Evolutionary conservation across 2,797 vertebrate species (phyloP), one percentile per base, ranked within the genome.

Genomic region (Betta splendens): DNA sequence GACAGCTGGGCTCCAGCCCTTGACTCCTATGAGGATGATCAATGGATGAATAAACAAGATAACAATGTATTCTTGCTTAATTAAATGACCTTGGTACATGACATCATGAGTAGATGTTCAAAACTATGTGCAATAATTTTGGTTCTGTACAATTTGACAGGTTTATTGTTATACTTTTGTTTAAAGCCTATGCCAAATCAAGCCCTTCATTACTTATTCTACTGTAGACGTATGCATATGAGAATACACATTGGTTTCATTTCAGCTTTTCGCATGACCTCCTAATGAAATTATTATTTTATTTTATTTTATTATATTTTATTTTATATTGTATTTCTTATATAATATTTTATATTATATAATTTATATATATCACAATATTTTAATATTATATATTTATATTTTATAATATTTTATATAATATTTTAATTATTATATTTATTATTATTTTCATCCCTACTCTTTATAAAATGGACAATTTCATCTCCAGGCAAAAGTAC

Each of bases 121-220:
- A 63, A 77, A 76, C 80, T 71, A 79, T 85, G 86, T 86, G 81
- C 79, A 85, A 79, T 80, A 29, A 54, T 76, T 72, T 75, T 1
- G 63, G 37, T 68, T 74, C 43, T 47, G 55, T 68, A 33, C 32
- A 45, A 28, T 32, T 72, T 51, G 69, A 42, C 56, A 22, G 66
- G 68, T 44, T 65, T 56, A 45, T 60, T 15, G 22, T 66, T 55
- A 32, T 63, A 3, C 37, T 70, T 53, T 68, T 47, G 42, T 68
- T 36, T 15, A 4, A 39, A 50, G 38, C 18, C 35, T 81, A 25
- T 38, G 43, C 42, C 28, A 64, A 77, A 79, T 74, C 36, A 72
- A 83, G 77, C 79, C 86, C 74, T 83, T 76, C 83, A 48, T 78
- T 67, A 68, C 17, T 52, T 36, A 48, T 23, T 69, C 40, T 36